Evolutionary conservation across 1,140 invertebrate genomes (phyloP).

Genomic region (Apis laboriosa): DNA sequence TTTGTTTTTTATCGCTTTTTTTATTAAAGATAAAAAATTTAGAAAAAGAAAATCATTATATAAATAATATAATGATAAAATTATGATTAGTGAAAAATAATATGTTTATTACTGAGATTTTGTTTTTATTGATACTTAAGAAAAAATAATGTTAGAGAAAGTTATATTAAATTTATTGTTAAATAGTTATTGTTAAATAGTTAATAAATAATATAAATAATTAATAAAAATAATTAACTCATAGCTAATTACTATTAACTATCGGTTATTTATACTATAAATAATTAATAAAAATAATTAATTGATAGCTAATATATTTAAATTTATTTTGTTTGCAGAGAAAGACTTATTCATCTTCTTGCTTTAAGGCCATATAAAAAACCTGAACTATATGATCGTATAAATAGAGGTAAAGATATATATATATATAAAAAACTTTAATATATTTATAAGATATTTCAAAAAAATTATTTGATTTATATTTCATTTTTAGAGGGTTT

Average conservation of each 20-base stretch:
- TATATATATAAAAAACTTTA: too few species aligned
- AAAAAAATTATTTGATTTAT: not conserved
- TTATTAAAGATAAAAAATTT: not conserved
- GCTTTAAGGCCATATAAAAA: conserved; percentile 96
- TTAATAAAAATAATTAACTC: not conserved
- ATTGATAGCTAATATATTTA: not conserved
- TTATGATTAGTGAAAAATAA: too few species aligned
- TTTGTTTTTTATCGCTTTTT: too few species aligned
- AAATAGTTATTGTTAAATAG: not conserved
- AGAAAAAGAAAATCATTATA: not conserved
- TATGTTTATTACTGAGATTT: not conserved
- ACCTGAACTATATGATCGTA: conserved; percentile 90
- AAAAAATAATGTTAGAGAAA: too few species aligned
- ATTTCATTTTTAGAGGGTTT: conserved; percentile 88
- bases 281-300: too few species aligned
- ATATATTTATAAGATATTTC: not conserved
- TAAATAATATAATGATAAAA: too few species aligned
- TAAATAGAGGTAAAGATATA: conserved; percentile 86
- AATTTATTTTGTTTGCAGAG: conserved; percentile 82
- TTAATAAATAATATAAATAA: too few species aligned
- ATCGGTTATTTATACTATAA: too few species aligned
- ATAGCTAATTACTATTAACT: not conserved
- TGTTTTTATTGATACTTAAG: not conserved
- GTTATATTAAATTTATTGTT: not conserved
- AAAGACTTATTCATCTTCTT: conserved; percentile 95